Evolutionary conservation across 2,113 vertebrate species (phyloP), one percentile per base, ranked within the genome.

Genomic region (Crotalus viridis): DNA sequence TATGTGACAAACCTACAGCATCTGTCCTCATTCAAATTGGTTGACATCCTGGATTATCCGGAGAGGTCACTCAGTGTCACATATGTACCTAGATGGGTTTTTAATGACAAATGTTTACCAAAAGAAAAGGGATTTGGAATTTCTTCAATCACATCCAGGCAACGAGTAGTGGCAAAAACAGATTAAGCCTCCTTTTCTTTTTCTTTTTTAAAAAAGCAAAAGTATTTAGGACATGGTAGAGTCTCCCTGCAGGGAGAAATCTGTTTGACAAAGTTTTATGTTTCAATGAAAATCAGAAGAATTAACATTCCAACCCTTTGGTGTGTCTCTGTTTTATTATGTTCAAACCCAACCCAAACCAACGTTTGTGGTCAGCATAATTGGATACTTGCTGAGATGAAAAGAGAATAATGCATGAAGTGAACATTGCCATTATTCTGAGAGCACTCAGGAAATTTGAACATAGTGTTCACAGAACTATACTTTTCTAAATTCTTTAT

Each of bases 121-220:
- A 52, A 90, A 87, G 55, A 46, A 90, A 87, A 61, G 56, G 74
- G 92, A 90, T 93, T 93, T 93, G 86, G 74, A 93, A 55, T 57
- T 61, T 90, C 81, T 90, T 93, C 48, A 52, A 21, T 93, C 74
- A 61, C 13, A 48, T 90, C 74, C 87, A 54, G 56, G 74, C 81
- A 87, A 90, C 4, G 48, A 33, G 52, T 10, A 19, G 74, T 87
- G 56, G 81, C 26, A 56, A 52, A 51, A 64, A 64, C 55, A 86
- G 57, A 89, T 90, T 93, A 93, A 93, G 86, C 92, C 56, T 87
- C 86, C 57, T 91, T 89, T 88, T 92, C 54, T 88, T 55, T 88
- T 56, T 21, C 9, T 64, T 64, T 61, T 64, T 74, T 33, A 2
- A 52, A 87, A 85, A 90, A 90, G 55, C 56, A 93, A 90, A 93